Conservation (phyloP, 2,113 vertebrate genomes). For the Pyrgilauda ruficollis region DNA sequence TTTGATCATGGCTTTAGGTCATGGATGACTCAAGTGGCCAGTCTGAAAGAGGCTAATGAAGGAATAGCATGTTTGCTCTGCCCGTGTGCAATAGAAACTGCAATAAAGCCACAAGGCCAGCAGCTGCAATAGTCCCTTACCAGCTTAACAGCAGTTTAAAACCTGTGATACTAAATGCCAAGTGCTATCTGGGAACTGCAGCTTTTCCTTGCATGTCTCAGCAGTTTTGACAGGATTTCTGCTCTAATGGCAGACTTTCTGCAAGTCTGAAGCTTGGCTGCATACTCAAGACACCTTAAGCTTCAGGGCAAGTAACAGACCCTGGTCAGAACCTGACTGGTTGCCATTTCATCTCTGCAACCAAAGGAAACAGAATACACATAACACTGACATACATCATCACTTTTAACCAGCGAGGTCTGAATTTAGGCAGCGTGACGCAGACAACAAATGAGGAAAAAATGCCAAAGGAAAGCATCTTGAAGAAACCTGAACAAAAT, state of each 20-base stretch:
- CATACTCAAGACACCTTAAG: background rate
- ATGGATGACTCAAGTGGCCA: background rate
- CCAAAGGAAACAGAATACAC: background rate
- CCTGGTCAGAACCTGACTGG: background rate
- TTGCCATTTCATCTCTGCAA: background rate
- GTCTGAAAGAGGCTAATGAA: background rate
- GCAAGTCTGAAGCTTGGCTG: background rate
- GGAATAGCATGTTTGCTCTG: background rate
- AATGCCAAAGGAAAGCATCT: background rate
- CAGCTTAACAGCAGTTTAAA: background rate
- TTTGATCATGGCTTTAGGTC: background rate
- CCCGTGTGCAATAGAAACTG: background rate
- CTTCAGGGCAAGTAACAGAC: background rate
- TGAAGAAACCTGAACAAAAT: background rate
- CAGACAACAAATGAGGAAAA: background rate
- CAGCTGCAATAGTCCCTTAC: background rate
- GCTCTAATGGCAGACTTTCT: background rate
- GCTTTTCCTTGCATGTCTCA: background rate
- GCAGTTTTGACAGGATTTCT: background rate
- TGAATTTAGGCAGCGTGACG: background rate
- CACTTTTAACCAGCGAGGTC: background rate
- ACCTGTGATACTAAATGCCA: background rate
- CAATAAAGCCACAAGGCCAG: background rate
- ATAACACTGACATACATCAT: fast-evolving
- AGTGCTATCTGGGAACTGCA: background rate